phyloP scores from a whole-genome alignment of 35 echinoderm and acorn worm species.

The Chiridota heheva region DNA sequence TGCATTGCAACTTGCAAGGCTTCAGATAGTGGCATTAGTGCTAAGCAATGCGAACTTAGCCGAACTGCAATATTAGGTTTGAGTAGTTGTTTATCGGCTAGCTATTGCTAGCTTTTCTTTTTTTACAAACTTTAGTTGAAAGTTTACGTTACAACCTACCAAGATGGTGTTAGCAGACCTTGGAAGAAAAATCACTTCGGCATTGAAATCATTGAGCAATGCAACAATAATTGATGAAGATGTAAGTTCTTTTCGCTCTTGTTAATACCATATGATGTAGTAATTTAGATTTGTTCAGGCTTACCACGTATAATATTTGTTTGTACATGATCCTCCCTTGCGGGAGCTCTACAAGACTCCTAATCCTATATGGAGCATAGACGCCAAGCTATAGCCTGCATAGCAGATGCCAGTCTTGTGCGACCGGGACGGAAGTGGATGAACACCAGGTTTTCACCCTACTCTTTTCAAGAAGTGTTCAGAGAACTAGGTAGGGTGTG shows the following conservation, averaged over 20 bases:
- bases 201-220: conserved; percentile 87
- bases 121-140: background rate
- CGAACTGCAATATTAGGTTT: background rate
- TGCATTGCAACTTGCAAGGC: background rate
- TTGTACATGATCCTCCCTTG: too few species aligned
- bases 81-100: background rate
- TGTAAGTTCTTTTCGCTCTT: conserved; percentile 78
- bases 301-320: too few species aligned
- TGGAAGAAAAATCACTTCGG: conserved; percentile 96
- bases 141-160: background rate
- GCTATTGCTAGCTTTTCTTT: background rate
- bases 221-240: conserved; percentile 99
- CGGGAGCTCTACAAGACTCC: too few species aligned
- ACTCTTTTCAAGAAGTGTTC: too few species aligned
- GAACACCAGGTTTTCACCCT: too few species aligned
- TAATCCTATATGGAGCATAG: too few species aligned
- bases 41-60: background rate
- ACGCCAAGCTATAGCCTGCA: too few species aligned
- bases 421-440: too few species aligned
- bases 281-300: too few species aligned
- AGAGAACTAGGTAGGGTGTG: too few species aligned
- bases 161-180: conserved; percentile 99
- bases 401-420: too few species aligned
- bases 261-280: too few species aligned
- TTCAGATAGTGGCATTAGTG: background rate